Base-by-base conservation (phyloP, 2,888 invertebrate genomes). In the Dorcus hopei region DNA sequence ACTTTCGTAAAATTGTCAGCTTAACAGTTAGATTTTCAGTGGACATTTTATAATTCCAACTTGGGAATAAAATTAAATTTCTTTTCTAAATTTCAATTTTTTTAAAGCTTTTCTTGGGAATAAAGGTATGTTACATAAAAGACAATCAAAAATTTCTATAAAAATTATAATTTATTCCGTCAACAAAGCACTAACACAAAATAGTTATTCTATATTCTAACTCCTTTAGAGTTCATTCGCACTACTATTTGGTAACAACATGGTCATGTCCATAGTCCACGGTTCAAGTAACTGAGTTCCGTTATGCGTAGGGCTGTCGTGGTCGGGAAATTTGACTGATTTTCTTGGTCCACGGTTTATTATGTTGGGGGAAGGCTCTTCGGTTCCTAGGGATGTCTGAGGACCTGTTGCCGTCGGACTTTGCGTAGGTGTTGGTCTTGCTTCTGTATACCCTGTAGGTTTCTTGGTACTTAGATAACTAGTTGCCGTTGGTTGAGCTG, bases 291-390 rank as follows among this genome's bases (percentile, higher is more conserved):
- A 62, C 39, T 75, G 74, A 19, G 72, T 64, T 5, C 74, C 72
- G 62, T 72, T 72, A 11, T 71, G 68, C 8, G 68, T 59, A 7
- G 57, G 59, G 62, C 47, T 58, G 58, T 69, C 69, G 0, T 86
- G 87, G 65, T 87, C 87, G 0, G 86, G 87, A 69, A 89, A 89
- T 72, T 89, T 87, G 0, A 89, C 89, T 66, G 88, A 88, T 67
- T 89, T 89, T 72, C 86, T 84, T 16, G 80, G 78, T 16, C 79
- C 80, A 47, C 62, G 80, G 1, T 81, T 80, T 48, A 67, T 61
- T 71, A 78, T 16, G 79, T 78, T 69, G 76, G 82, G 62, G 1
- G 82, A 83, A 74, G 73, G 65, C 52, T 74, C 76, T 47, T 75
- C 70, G 49, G 62, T 74, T 68, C 50, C 80, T 75, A 52, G 77